phyloP scores from a whole-genome alignment of 2,113 vertebrate species.

The Chroicocephalus ridibundus region DNA sequence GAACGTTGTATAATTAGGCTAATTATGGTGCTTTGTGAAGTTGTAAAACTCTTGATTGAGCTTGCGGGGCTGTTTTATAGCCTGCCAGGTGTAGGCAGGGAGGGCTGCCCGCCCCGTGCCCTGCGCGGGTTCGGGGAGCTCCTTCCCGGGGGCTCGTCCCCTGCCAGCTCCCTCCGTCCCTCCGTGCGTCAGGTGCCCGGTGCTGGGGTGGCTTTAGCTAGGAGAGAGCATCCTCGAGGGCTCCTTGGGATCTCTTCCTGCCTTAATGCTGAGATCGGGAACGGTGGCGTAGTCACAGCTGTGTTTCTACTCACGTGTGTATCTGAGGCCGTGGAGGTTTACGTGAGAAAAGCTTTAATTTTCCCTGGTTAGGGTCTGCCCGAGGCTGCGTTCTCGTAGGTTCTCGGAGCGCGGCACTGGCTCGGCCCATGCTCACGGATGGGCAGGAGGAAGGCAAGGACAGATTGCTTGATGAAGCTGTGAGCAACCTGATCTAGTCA shows the following conservation, averaged over 20 bases:
- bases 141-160: not conserved
- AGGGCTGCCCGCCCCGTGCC: not conserved
- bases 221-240: not conserved
- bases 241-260: not conserved
- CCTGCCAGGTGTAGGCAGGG: slow-evolving; percentile 47
- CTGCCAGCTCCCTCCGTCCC: not conserved
- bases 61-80: slow-evolving; percentile 36
- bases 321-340: not conserved
- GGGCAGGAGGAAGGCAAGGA: not conserved
- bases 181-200: fast-evolving
- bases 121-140: not conserved
- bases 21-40: slow-evolving; percentile 57
- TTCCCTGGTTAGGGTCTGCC: not conserved
- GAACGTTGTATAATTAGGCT: slow-evolving; percentile 57
- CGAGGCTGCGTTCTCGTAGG: fast-evolving
- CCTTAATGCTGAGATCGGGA: not conserved
- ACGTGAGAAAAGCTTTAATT: not conserved
- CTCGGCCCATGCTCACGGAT: not conserved
- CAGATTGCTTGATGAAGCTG: no score
- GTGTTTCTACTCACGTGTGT: not conserved
- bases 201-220: not conserved
- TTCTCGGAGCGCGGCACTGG: not conserved
- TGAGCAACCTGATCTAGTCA: no score
- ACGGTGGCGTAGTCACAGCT: not conserved
- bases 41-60: slow-evolving; percentile 60